Evolutionary conservation across 1,140 invertebrate genomes (phyloP), one percentile per base, ranked within the genome.

Genomic region (Caenorhabditis briggsae): DNA sequence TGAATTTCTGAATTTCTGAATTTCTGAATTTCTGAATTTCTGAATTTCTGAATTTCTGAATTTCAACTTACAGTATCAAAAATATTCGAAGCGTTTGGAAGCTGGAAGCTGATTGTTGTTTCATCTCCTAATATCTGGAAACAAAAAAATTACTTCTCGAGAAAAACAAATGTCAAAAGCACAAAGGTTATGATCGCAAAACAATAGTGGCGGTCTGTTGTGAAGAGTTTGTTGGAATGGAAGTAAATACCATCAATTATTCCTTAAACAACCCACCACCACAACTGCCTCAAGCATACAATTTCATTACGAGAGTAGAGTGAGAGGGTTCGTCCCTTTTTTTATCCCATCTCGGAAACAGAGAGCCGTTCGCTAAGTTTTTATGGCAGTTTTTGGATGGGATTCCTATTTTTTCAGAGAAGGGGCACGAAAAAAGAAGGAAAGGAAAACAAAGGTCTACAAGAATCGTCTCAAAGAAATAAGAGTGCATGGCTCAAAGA

Each of bases 171-270:
- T 20, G 9, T 23, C 20, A 53, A 50, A 20, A 50, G 33, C 43
- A 78, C n/a, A 50, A 78, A 50, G 33, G n/a, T 78, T 50, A 78
- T 70, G 41, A 70, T 70, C 41, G 43, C 41, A 70, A 70, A 70
- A 70, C 64, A 70, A 70, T 46, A 33, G 33, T 33, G 33, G 33
- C 33, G 41, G 25, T 20, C 23, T 64, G 59, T 64, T 64, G 41
- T 70, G 33, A 50, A 78, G 7, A 53, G 46, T 78, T 20, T 50
- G 20, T 7, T 50, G 46, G 33, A n/a, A 48, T 48, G 46, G 70
- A 78, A 78, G 70, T 78, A 48, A 78, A 78, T 78, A 78, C 41
- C 64, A 70, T 78, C 43, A 78, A 78, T 78, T 78, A 78, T 78
- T 78, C 70, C 14, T 50, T 43, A 5, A 78, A 78, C 33, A 33